Base-by-base conservation (phyloP, 2,888 invertebrate genomes). In the Cephus spinipes region DNA sequence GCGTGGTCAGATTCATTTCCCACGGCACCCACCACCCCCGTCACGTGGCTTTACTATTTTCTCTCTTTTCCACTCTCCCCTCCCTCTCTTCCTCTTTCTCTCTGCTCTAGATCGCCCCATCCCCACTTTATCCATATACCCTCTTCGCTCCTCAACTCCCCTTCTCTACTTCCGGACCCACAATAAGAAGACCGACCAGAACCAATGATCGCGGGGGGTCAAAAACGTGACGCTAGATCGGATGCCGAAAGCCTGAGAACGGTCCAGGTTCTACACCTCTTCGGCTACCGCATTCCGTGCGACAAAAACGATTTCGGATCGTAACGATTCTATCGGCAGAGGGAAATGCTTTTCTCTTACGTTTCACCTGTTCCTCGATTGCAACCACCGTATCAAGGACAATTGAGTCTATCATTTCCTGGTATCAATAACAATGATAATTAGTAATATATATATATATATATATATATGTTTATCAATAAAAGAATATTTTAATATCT, bases 191-290 rank as follows among this genome's bases (percentile, higher is more conserved):
- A 9, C 12, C 36, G 34, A 71, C 11, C 74, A 77, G 69, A 79
- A 77, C 68, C 73, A 55, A 71, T 68, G 73, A 73, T 78, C 76
- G 75, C 74, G 73, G 78, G 77, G 81, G 82, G 80, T 84, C 79
- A 77, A 79, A 79, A 79, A 82, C 83, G 81, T 84, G 83, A 81
- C 76, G 80, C 74, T 75, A 23, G 71, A 71, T 32, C 31, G 32
- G 34, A 68, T 73, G 34, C 40, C 68, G 32, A 55, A 73, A 73
- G 73, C 80, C 79, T 79, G 81, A 80, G 81, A 83, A 71, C 71
- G 6, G 23, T 31, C 71, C 15, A 12, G 71, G 32, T 12, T 71
- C 71, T 55, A 31, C 71, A 71, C 71, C 71, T 71, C 71, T 71
- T 32, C 31, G 79, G 75, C 77, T 81, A 74, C 79, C 79, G 79